Evolutionary conservation across 1,140 invertebrate species (phyloP), one percentile per base, ranked within the genome.

Genomic region (Maconellicoccus hirsutus): DNA sequence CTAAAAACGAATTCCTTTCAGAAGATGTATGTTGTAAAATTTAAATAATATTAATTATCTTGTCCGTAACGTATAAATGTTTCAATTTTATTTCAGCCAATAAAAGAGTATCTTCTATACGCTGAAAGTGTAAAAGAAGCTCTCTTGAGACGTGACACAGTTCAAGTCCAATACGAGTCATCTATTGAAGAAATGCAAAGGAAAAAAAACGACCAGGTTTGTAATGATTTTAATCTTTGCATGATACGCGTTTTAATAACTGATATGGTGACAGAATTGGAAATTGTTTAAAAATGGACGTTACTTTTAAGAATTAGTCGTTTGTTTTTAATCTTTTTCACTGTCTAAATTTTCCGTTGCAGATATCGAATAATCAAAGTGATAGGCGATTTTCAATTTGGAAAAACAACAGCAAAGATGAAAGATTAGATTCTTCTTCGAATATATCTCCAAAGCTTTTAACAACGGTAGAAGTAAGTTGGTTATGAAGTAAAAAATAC

Each of bases 51-150:
- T n/a, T n/a, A n/a, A n/a, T n/a, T n/a, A n/a, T n/a, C n/a, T n/a
- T n/a, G n/a, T n/a, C n/a, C n/a, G n/a, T n/a, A n/a, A n/a, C n/a
- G n/a, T n/a, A n/a, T n/a, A n/a, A n/a, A n/a, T n/a, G n/a, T n/a
- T n/a, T n/a, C n/a, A n/a, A n/a, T 70, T 6, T 70, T 61, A 33
- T 75, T 72, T 42, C 77, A 83, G 75, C 86, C 87, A 12, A 81
- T 89, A 72, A 84, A 84, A 75, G 88, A 90, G 75, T 90, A 89
- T 74, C 78, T 88, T 14, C 79, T 85, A 42, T 90, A 89, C 75
- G 82, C 88, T 70, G 87, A 86, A 72, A 83, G 86, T 23, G 84
- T 86, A 0, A 85, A 88, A 79, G 87, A 87, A 76, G 86, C 86
- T n/a, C 76, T 89, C 70, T 77, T 80, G 52, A 82, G 85, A 71